These are phyloP conservation scores for Mythimna lalbum DNA, from an alignment of 2,888 invertebrate species.

Conservation along the genomic window DNA sequence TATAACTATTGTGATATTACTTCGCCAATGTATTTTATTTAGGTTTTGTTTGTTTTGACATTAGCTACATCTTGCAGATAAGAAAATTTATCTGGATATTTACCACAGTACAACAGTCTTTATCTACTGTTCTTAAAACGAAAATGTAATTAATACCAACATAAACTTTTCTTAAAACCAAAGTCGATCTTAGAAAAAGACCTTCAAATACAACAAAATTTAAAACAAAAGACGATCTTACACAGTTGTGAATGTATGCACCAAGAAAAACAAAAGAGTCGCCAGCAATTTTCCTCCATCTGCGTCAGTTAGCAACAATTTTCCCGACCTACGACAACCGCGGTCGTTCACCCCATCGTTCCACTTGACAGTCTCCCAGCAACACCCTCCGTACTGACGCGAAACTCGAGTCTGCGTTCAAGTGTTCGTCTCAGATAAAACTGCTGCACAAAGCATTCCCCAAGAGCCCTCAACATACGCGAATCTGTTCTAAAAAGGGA, in stretches of 20 bases:
- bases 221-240: not conserved
- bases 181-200: not conserved
- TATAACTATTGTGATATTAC: conserved; percentile 9
- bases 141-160: not conserved
- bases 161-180: not conserved
- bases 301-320: conserved; percentile 43
- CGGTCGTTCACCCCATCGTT: conserved; percentile 66
- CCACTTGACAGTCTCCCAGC: conserved; percentile 60
- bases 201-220: not conserved
- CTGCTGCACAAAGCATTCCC: conserved; percentile 78
- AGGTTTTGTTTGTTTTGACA: conserved; percentile 24
- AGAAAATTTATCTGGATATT: conserved; percentile 17
- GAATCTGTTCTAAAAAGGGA: conserved; percentile 82
- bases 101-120: conserved; percentile 1
- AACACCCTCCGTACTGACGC: conserved; percentile 68
- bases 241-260: not conserved
- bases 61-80: not conserved
- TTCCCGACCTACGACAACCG: conserved; percentile 68
- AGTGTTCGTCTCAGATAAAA: conserved; percentile 77
- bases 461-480: conserved; percentile 77
- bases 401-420: conserved; percentile 69
- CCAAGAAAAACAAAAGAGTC: not conserved
- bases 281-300: not conserved
- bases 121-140: conserved; percentile 8
- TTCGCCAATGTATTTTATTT: not conserved